Evolutionary conservation across 2,797 vertebrate species (phyloP).

Genomic region (Parotocinclus haroldoi): DNA sequence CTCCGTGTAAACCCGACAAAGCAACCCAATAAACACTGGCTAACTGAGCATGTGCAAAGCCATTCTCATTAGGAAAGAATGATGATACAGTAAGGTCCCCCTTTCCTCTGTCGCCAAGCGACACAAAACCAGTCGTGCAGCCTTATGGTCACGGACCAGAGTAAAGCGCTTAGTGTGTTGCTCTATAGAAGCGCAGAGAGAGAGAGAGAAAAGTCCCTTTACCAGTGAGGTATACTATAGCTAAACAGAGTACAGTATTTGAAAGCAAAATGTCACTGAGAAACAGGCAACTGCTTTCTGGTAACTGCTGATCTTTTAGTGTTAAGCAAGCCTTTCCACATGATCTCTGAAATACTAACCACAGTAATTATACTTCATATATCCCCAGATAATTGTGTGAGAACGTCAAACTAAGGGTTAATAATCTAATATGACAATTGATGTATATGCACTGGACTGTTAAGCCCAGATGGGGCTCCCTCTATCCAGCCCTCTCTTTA

Average conservation of each 20-base stretch:
- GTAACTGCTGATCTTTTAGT: conserved; percentile 3
- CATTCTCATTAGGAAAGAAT: conserved; percentile 29
- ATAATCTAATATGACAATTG: conserved; percentile 55
- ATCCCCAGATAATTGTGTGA: conserved; percentile 64
- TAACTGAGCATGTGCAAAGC: conserved; percentile 1
- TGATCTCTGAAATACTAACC: conserved; percentile 70
- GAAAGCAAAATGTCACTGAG: no score
- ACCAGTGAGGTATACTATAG: background rate
- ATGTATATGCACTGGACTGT: conserved; percentile 65
- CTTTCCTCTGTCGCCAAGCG: conserved; percentile 32
- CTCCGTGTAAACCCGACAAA: conserved; percentile 11
- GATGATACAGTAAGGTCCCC: conserved; percentile 23
- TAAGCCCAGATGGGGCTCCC: conserved; percentile 67
- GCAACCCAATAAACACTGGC: background rate
- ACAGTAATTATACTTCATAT: conserved; percentile 71
- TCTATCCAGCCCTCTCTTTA: conserved; percentile 41
- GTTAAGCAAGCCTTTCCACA: conserved; percentile 35
- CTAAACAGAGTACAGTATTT: no score
- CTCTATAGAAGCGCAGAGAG: background rate
- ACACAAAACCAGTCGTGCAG: conserved; percentile 21
- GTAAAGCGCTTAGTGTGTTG: conserved; percentile 4
- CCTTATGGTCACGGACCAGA: conserved; percentile 22
- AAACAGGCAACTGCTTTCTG: conserved; percentile 29
- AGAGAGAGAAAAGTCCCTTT: background rate
- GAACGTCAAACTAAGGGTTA: conserved; percentile 36